Base-by-base conservation (phyloP, 2,113 vertebrate species). In the Pangasianodon gigas region DNA sequence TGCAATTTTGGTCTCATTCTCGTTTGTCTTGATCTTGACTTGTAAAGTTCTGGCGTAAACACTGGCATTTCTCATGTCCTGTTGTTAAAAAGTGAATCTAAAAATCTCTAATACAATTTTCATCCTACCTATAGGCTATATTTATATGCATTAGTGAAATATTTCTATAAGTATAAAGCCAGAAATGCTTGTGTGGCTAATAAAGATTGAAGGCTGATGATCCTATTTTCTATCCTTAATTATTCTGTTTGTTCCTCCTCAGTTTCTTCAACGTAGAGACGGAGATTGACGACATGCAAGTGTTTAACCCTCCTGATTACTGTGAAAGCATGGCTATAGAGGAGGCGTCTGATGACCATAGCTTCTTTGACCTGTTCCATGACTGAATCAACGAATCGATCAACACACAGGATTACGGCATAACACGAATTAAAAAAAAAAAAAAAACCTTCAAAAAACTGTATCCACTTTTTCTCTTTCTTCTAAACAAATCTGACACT, bases 311-410 rank as follows among this genome's bases (percentile, higher is more conserved):
- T 26, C 92, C 92, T 44, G 75, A 91, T 79, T 91, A 88, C 65
- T 92, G 92, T 37, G 89, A 90, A 2, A 69, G 52, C 0, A 82
- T 84, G 87, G 0, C 58, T 16, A 83, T 91, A 29, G 92, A 91
- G 37, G 86, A 91, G 5, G 65, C 29, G 11, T 19, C 81, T 19
- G 91, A 91, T 0, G 87, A 89, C 18, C 90, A 91, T 89, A 90
- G 89, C 88, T 90, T 92, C 88, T 92, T 89, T 16, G 92, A 91
- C 84, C 87, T 91, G 29, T 92, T 92, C 84, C 91, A 92, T n/a
- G 89, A 92, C 86, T 92, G 83, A 90, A 77, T 51, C 29, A 29
- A 67, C 11, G n/a, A 79, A 89, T 26, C n/a, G 69, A 52, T 85
- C 52, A 51, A n/a, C 29, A 71, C 24, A n/a, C 82, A 44, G 62